A percentile compares a stretch with the other conserved stretches of the same genome.
Evolutionary conservation across 2,888 invertebrate genomes (phyloP).

Genomic region (Sabatieria punctata): DNA sequence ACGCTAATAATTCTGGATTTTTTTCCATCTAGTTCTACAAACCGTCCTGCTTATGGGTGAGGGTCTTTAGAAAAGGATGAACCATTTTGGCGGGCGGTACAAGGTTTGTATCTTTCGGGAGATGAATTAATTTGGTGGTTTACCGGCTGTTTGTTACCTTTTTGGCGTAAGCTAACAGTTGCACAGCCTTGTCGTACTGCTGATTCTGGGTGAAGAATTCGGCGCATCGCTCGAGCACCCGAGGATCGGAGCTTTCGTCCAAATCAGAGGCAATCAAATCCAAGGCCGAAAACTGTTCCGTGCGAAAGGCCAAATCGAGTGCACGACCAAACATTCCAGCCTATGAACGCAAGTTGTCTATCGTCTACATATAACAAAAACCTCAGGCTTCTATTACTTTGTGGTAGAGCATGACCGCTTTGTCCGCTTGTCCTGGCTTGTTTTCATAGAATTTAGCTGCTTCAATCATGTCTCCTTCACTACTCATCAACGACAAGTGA

Average conservation of each 20-base stretch:
- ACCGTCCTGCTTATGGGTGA: too few relatives aligned
- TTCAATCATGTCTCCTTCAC: conserved; percentile 61
- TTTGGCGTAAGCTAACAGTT: conserved; percentile 70
- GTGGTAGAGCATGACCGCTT: conserved; percentile 78
- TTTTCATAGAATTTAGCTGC: conserved; percentile 73
- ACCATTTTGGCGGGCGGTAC: too few relatives aligned
- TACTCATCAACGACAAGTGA: conserved; percentile 61
- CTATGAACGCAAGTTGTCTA: too few relatives aligned
- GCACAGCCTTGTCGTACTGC: conserved; percentile 82
- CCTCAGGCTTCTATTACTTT: conserved; percentile 45
- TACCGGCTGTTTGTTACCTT: conserved; percentile 40
- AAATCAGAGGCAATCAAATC: conserved; percentile 75
- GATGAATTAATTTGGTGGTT: not conserved
- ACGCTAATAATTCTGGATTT: not conserved
- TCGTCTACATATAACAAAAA: too few relatives aligned
- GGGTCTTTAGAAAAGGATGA: too few relatives aligned
- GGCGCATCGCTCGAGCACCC: conserved; percentile 67
- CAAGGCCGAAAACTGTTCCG: conserved; percentile 71
- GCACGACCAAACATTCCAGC: conserved; percentile 59
- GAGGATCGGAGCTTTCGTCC: conserved; percentile 66
- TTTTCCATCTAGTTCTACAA: too few relatives aligned
- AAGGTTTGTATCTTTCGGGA: not conserved
- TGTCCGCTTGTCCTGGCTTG: conserved; percentile 60
- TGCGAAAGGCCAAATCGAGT: conserved; percentile 69
- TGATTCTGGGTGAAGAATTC: conserved; percentile 62